Evolutionary conservation across 2,797 vertebrate genomes (phyloP).

Genomic region (Acrocephalus scirpaceus): DNA sequence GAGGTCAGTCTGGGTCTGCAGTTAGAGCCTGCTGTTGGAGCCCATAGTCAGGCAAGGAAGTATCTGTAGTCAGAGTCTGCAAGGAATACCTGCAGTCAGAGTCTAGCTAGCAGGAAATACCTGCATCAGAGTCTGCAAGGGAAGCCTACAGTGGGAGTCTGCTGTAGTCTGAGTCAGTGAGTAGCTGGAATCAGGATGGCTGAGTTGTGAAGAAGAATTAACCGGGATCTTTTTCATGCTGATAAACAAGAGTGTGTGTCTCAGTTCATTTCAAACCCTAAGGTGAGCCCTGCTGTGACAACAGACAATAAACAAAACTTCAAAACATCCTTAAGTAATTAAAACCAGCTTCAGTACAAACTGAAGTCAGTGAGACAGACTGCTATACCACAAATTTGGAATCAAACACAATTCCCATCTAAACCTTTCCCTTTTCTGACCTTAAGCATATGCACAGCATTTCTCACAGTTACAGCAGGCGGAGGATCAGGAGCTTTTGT

Average conservation of each 20-base stretch:
- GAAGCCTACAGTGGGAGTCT: not conserved
- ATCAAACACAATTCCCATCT: not conserved
- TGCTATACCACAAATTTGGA: not conserved
- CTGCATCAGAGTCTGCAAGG: not conserved
- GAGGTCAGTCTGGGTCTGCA: not conserved
- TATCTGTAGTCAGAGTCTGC: no score
- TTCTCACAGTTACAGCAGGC: constrained; percentile 83
- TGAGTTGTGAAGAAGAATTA: not conserved
- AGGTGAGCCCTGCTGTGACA: not conserved
- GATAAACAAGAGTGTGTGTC: not conserved
- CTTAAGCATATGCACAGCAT: constrained; percentile 92
- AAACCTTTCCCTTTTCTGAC: constrained; percentile 68
- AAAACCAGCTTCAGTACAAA: not conserved
- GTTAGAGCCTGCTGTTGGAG: no score
- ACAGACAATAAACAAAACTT: not conserved
- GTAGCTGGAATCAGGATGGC: not conserved
- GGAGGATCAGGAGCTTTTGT: constrained; percentile 93
- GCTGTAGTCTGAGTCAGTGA: not conserved
- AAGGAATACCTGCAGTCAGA: not conserved
- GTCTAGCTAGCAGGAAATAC: not conserved
- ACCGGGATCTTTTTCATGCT: not conserved
- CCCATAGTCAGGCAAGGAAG: not conserved
- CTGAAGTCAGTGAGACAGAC: not conserved
- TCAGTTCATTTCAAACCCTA: not conserved
- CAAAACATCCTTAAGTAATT: not conserved